Percentiles rank a stretch among this genome's conserved stretches.
phyloP scores from a whole-genome alignment of 2,113 vertebrate genomes.

The Laterallus jamaicensis region DNA sequence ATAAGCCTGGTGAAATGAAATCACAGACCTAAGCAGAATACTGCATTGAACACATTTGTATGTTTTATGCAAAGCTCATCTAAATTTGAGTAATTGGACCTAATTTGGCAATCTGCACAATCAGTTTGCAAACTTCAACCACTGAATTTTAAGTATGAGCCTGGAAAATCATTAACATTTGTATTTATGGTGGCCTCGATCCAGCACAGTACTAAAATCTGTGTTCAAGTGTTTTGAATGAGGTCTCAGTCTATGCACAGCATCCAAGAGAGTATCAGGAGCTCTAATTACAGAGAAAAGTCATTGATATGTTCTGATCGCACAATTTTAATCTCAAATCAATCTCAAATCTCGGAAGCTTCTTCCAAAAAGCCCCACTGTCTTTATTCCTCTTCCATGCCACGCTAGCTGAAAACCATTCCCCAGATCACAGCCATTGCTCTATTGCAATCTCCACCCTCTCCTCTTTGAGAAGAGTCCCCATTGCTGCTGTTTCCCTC shows the following conservation, averaged over 20 bases:
- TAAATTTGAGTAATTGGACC: conserved; percentile 65
- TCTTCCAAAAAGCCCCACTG: not conserved
- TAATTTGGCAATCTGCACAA: conserved; percentile 68
- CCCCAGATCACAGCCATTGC: not conserved
- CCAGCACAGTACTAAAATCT: conserved; percentile 35
- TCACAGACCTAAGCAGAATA: conserved; percentile 67
- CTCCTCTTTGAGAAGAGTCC: not conserved
- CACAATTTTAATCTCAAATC: not conserved
- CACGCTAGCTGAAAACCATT: fast-evolving
- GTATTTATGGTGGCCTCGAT: conserved; percentile 13
- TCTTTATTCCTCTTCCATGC: not conserved
- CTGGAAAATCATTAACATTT: conserved; percentile 58
- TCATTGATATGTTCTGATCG: not conserved
- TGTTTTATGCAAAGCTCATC: conserved; percentile 70
- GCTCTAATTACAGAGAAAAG: not conserved
- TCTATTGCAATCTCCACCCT: not conserved
- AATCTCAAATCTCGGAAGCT: not conserved
- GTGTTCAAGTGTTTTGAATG: not conserved
- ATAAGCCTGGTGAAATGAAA: conserved; percentile 51
- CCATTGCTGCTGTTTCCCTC: not conserved
- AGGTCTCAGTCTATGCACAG: not conserved
- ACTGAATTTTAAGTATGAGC: conserved; percentile 62
- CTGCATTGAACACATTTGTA: conserved; percentile 53
- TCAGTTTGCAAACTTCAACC: conserved; percentile 68
- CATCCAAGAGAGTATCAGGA: not conserved